phyloP scores from a whole-genome alignment of 1,140 invertebrate species.

The Hydropsyche tenuis region DNA sequence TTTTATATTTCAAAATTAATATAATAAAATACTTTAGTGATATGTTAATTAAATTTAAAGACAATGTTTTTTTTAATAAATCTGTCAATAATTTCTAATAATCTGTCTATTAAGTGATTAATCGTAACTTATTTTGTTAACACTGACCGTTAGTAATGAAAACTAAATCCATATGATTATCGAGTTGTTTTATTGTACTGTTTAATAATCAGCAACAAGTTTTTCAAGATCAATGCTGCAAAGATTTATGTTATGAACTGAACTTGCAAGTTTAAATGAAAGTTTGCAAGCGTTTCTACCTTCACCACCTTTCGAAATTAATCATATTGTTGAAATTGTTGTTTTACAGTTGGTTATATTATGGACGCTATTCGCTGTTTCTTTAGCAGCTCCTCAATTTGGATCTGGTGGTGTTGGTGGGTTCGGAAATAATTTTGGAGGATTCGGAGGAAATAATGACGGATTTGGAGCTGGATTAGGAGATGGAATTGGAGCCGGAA shows the following conservation, averaged over 20 bases:
- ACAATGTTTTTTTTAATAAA: too few species aligned
- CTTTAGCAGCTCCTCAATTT: conserved; percentile 38
- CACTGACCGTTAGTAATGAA: too few species aligned
- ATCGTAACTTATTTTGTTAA: too few species aligned
- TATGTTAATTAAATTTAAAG: too few species aligned
- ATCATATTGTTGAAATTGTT: neutral
- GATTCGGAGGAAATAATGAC: conserved; percentile 8
- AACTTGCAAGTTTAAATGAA: neutral
- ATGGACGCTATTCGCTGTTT: neutral
- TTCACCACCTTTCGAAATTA: neutral
- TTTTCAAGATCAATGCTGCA: conserved; percentile 9
- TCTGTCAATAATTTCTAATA: too few species aligned
- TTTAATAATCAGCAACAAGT: neutral
- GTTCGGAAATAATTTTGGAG: conserved; percentile 32
- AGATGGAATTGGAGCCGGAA: conserved; percentile 23
- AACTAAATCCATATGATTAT: too few species aligned
- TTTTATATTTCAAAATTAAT: too few species aligned
- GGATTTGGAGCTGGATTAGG: conserved; percentile 14
- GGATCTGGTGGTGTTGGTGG: conserved; percentile 22
- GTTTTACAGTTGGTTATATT: conserved; percentile 23
- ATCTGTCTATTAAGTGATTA: too few species aligned
- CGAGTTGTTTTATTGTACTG: too few species aligned
- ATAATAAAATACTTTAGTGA: too few species aligned
- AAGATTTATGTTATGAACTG: too few species aligned
- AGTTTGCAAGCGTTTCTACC: neutral